Conservation (phyloP, 2,888 invertebrate genomes). For the Helicoverpa assulta region DNA sequence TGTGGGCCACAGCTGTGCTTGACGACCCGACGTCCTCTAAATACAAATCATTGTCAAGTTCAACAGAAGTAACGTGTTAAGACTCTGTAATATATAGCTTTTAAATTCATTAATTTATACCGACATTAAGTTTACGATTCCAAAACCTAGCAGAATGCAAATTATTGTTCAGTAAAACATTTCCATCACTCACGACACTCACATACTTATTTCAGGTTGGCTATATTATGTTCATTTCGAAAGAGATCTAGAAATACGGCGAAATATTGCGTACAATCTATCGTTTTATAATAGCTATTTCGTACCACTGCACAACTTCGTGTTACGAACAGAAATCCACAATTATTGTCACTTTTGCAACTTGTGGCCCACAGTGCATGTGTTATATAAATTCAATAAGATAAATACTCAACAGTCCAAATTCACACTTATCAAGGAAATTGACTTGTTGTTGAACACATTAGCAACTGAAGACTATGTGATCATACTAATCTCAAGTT, state of each 20-base stretch:
- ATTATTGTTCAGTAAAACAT: background rate
- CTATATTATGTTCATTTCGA: background rate
- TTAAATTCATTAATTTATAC: conserved; percentile 32
- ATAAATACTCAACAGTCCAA: conserved; percentile 7
- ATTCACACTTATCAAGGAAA: conserved; percentile 28
- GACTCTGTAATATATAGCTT: conserved; percentile 64
- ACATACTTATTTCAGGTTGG: background rate
- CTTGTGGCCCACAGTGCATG: conserved; percentile 16
- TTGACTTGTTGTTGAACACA: conserved; percentile 46
- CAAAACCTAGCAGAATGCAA: conserved; percentile 24
- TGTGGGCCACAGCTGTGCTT: conserved; percentile 77
- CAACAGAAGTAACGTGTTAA: conserved; percentile 74
- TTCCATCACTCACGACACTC: background rate
- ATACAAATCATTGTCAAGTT: conserved; percentile 85
- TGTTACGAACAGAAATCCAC: conserved; percentile 17
- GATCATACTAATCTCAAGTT: conserved; percentile 65
- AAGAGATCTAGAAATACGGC: conserved; percentile 16
- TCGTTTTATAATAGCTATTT: conserved; percentile 4
- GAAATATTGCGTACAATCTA: background rate
- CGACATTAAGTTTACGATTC: conserved; percentile 20
- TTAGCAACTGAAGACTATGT: conserved; percentile 65
- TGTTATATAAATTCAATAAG: conserved; percentile 32
- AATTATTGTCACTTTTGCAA: conserved; percentile 31
- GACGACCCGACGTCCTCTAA: conserved; percentile 74
- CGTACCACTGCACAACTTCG: conserved; percentile 8